Base-by-base conservation (phyloP, 2,888 invertebrate genomes). In the Melikaiella ostensackeni region DNA sequence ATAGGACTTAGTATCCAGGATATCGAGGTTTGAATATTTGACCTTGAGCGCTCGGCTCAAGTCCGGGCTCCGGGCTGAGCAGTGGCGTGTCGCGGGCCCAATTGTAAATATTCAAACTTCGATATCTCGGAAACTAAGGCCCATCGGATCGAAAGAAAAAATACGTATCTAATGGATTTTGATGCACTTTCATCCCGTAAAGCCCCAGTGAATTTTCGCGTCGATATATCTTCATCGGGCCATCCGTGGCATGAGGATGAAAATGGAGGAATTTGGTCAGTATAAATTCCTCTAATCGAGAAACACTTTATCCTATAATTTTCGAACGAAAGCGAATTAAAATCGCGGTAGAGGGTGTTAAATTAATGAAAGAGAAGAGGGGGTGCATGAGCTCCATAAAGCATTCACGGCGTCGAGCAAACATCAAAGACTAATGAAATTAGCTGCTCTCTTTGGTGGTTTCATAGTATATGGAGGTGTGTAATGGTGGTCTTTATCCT, bases 381-480 rank as follows among this genome's bases (percentile, higher is more conserved):
- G 27, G 46, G 30, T 21, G 64, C 64, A 74, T 74, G 64, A 63
- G 76, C 75, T 78, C 35, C 35, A 76, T 73, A 75, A 64, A 74
- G 63, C 33, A 63, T 55, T 11, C 24, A 33, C 33, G 33, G 66
- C 50, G 74, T 61, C 33, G 74, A 73, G 57, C 42, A 59, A 74
- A 80, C 82, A 80, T 83, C 83, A 85, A 85, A 84, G 84, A 81
- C 82, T 88, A 87, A 89, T 87, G 87, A 87, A 88, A 89, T 89
- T 88, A 88, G 84, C 83, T 83, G 82, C 84, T 79, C 85, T 85
- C 83, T 85, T 85, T 83, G 88, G 85, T 80, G 84, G 84, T 84
- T 84, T 83, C 77, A 76, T 66, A 77, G 76, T 79, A 75, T 75
- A 83, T 79, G 82, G 77, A 83, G 83, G 85, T 84, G 81, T 84